Evolutionary conservation across 1,140 invertebrate species (phyloP), one percentile per base, ranked within the genome.

Genomic region (Aphelinus certus): DNA sequence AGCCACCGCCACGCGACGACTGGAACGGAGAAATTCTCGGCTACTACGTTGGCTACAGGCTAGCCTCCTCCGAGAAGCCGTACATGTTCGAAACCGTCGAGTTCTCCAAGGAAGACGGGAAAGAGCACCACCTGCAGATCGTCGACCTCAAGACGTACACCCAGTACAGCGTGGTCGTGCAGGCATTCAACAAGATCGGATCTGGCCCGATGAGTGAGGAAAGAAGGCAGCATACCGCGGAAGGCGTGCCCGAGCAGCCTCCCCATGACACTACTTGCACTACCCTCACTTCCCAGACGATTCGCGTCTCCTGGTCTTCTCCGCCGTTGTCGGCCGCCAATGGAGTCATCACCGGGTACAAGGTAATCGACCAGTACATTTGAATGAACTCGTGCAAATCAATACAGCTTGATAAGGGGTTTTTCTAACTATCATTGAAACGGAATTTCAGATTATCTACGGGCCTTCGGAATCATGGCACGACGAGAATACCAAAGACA

Each of bases 341-440:
- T 84, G 97, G 97, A 78, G 93, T 98, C 60, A 96, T 98, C 77
- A 97, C 97, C 85, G 96, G 96, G 47, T 99, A 98, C 89, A 98
- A 98, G 88, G 87, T 87, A 67, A 75, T 48, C 26, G 26, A 26
- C 26, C 26, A 26, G 26, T 26, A 26, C 26, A 26, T 26, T 26
- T 26, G 26, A 26, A 26, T 26, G 26, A 26, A 26, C 26, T 26
- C 26, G 26, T 26, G 0, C 26, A 26, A 26, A 26, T 26, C 26
- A 26, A 26, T 26, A 26, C 26, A 26, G 26, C 26, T 26, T 26
- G 26, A 26, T 26, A 26, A 26, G 26, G 26, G 26, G 26, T 0
- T 0, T 26, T 26, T 26, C 26, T 26, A 26, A 26, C 26, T 26
- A 26, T 26, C 26, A 26, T 26, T 26, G 26, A 26, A 26, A 26